These are phyloP conservation scores for Drosophila nebulosa DNA, from an alignment of 1,140 invertebrate genomes.

Conservation along the genomic window DNA sequence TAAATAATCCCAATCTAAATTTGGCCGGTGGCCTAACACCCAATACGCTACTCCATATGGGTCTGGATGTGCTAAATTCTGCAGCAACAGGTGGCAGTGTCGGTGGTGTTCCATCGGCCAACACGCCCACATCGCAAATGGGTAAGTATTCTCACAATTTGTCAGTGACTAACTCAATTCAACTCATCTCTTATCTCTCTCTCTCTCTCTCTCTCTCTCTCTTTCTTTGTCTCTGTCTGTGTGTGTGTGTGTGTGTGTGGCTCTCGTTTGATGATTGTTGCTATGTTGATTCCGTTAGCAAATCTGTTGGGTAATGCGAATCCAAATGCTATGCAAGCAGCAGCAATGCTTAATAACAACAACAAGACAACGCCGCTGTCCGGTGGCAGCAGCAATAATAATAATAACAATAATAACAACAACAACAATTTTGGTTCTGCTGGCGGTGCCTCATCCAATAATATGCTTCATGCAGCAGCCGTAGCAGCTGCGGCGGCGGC, in stretches of 20 bases:
- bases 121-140: slow-evolving; percentile 51
- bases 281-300: slow-evolving; percentile 41
- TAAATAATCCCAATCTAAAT: slow-evolving; percentile 55
- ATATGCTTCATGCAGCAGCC: slow-evolving; percentile 19
- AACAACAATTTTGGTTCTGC: slow-evolving; percentile 52
- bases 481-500: slow-evolving; percentile 15
- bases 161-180: slow-evolving; percentile 32
- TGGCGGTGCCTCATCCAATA: not conserved
- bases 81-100: slow-evolving; percentile 23
- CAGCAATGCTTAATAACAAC: slow-evolving; percentile 68
- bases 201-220: not conserved
- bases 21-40: slow-evolving; percentile 47
- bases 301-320: slow-evolving; percentile 52
- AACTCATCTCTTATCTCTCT: not conserved
- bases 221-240: not conserved
- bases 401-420: slow-evolving; percentile 47
- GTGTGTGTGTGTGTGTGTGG: not conserved
- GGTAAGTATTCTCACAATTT: slow-evolving; percentile 36
- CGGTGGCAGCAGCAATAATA: slow-evolving; percentile 21
- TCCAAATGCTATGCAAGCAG: slow-evolving; percentile 41
- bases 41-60: slow-evolving; percentile 33
- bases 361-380: slow-evolving; percentile 51
- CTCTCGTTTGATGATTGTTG: not conserved
- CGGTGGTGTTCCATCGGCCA: slow-evolving; percentile 23
- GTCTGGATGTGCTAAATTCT: slow-evolving; percentile 56